phyloP scores from a whole-genome alignment of 2,113 vertebrate species.

The Tapirus terrestris region DNA sequence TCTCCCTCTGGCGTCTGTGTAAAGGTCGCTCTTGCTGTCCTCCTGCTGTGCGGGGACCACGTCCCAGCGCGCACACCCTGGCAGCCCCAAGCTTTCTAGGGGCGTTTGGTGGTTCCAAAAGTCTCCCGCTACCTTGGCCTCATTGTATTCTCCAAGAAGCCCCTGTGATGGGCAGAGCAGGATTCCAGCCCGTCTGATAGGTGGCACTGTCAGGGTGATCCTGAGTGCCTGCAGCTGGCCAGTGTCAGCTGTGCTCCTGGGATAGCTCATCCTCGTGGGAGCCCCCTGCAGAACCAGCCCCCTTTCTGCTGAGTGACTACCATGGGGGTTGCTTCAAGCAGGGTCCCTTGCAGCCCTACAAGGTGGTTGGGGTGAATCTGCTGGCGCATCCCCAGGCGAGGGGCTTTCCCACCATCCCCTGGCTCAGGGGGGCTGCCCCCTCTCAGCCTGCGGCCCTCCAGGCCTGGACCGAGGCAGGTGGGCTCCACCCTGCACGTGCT shows the following conservation, averaged over 20 bases:
- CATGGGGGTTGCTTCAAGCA: not conserved
- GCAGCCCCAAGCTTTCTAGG: not conserved
- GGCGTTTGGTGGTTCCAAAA: accelerated
- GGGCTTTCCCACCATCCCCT: not conserved
- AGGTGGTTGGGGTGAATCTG: not conserved
- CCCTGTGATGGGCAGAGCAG: not conserved
- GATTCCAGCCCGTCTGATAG: not conserved
- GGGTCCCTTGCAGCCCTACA: not conserved
- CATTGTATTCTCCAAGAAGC: accelerated
- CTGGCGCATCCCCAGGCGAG: accelerated
- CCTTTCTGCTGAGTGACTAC: too few relatives aligned
- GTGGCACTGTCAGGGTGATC: accelerated
- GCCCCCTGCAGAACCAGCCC: not conserved
- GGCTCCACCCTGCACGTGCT: accelerated
- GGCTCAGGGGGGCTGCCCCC: not conserved
- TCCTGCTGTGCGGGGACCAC: accelerated
- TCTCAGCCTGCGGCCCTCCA: accelerated
- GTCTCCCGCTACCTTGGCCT: not conserved
- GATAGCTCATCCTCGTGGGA: not conserved
- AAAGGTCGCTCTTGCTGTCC: not conserved
- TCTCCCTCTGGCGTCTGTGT: not conserved
- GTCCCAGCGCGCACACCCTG: accelerated
- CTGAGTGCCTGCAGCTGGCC: accelerated
- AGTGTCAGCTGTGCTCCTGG: not conserved
- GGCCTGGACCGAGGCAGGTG: not conserved